phyloP scores from a whole-genome alignment of 1,140 invertebrate species.

The Adoxophyes honmai region DNA sequence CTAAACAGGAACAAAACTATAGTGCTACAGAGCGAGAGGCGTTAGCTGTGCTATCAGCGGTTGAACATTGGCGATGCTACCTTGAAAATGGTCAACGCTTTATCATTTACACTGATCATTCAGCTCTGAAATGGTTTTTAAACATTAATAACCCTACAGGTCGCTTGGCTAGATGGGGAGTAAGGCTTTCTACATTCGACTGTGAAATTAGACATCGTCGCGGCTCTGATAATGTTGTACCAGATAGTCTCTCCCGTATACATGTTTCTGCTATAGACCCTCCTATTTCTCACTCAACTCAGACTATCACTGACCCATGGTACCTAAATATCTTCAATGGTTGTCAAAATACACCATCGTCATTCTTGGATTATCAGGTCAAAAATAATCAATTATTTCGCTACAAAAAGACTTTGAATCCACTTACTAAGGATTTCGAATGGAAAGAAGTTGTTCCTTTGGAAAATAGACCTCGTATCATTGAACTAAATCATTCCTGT shows the following conservation, averaged over 20 bases:
- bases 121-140: too few species aligned
- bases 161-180: not conserved
- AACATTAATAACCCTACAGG: too few species aligned
- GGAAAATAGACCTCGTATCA: too few species aligned
- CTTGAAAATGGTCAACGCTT: too few species aligned
- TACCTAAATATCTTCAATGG: conserved; percentile 26
- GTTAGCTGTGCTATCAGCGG: too few species aligned
- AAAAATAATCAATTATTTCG: conserved; percentile 24
- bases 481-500: too few species aligned
- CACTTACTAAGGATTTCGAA: conserved; percentile 25
- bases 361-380: conserved; percentile 26
- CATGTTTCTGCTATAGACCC: not conserved
- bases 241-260: conserved; percentile 25
- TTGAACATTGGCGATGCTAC: too few species aligned
- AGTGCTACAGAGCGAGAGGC: too few species aligned
- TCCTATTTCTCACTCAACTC: not conserved
- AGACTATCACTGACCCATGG: conserved; percentile 26
- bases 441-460: conserved; percentile 31
- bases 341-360: conserved; percentile 18
- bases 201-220: conserved; percentile 51
- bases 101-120: too few species aligned
- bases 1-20: too few species aligned
- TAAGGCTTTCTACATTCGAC: not conserved
- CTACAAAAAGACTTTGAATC: conserved; percentile 20
- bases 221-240: too few species aligned